A percentile compares a stretch with the other conserved stretches of the same genome.
phyloP scores from a whole-genome alignment of 2,113 vertebrate genomes.

The Zosterops borbonicus region DNA sequence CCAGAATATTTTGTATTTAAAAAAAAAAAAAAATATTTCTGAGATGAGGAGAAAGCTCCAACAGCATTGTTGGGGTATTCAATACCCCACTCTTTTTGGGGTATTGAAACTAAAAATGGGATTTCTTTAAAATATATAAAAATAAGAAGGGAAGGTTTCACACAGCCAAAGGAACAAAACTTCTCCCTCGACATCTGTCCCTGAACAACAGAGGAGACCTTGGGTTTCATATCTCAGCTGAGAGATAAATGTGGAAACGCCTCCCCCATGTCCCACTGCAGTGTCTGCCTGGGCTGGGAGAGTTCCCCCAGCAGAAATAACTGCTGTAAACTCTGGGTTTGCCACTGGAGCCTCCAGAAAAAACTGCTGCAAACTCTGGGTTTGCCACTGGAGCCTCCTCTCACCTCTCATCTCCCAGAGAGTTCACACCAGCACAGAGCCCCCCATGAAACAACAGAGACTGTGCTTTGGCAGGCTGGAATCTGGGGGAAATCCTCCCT shows the following conservation, averaged over 20 bases:
- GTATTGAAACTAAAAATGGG: neutral
- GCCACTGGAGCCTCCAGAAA: neutral
- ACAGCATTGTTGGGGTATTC: neutral
- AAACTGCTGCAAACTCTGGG: neutral
- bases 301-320: neutral
- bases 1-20: neutral
- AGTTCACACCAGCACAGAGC: neutral
- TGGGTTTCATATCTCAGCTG: constrained; percentile 12
- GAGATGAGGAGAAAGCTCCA: neutral
- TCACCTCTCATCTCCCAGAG: neutral
- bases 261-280: neutral
- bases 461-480: neutral
- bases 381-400: neutral
- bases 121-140: neutral
- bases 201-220: constrained; percentile 49
- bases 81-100: neutral
- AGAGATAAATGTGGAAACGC: neutral
- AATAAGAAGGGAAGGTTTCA: neutral
- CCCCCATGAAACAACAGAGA: fast-evolving
- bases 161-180: neutral
- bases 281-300: neutral
- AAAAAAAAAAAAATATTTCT: too few species aligned
- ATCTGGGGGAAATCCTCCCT: neutral
- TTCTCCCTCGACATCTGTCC: constrained; percentile 28
- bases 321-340: neutral